Evolutionary conservation across 2,888 invertebrate genomes (phyloP).

Genomic region (Psylliodes chrysocephalus): DNA sequence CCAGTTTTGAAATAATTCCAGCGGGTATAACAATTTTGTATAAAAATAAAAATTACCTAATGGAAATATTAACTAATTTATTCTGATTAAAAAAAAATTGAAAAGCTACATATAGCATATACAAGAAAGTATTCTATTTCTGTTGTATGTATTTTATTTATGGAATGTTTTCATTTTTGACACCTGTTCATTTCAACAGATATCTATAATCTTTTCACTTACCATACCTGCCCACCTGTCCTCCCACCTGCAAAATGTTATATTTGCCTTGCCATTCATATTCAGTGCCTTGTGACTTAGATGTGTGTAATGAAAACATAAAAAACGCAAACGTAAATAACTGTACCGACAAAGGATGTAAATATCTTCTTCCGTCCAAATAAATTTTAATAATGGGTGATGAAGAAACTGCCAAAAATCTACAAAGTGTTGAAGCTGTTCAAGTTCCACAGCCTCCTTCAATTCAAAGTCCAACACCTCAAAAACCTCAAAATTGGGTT

Average conservation of each 20-base stretch:
- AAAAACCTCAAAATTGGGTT: slow-evolving; percentile 60
- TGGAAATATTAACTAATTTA: no score
- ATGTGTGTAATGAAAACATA: slow-evolving; percentile 18
- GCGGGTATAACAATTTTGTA: no score
- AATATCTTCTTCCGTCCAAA: slow-evolving; percentile 1
- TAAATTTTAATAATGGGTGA: slow-evolving; percentile 11
- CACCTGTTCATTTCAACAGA: slow-evolving; percentile 1
- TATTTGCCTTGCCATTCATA: slow-evolving; percentile 4
- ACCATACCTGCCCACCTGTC: slow-evolving; percentile 19
- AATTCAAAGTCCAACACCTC: slow-evolving; percentile 3
- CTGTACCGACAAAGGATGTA: slow-evolving; percentile 7
- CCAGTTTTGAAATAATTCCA: no score
- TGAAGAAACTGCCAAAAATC: slow-evolving; percentile 18
- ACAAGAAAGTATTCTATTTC: no score
- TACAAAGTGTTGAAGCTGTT: background rate
- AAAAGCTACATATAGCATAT: no score
- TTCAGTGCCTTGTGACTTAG: slow-evolving; percentile 20
- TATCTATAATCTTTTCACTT: slow-evolving; percentile 3
- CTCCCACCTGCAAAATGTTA: slow-evolving; percentile 26
- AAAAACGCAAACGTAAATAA: slow-evolving; percentile 10
- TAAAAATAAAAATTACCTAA: no score
- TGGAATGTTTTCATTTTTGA: background rate
- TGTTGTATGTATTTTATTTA: no score
- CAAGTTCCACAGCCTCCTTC: slow-evolving; percentile 9
- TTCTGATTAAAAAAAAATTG: no score